Percentiles rank a stretch among this genome's conserved stretches.
Evolutionary conservation across 1,140 invertebrate species (phyloP).

Genomic region (Ceratoteleas bidentatus): DNA sequence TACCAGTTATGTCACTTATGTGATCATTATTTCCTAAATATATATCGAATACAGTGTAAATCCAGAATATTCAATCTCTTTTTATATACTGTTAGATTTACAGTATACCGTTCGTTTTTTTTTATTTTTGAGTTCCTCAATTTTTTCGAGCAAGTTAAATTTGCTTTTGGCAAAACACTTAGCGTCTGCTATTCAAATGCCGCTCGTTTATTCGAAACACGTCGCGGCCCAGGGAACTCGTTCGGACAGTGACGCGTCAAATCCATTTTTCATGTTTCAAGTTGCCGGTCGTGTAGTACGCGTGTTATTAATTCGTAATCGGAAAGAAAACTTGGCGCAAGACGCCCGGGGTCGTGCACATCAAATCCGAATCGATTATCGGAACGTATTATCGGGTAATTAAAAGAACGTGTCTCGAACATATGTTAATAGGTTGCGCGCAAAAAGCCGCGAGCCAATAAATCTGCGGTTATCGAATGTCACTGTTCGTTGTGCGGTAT

Average conservation of each 20-base stretch:
- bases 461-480: conserved; percentile 54
- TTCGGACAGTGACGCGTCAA: conserved; percentile 38
- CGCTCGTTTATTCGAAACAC: conserved; percentile 25
- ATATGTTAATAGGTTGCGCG: conserved; percentile 36
- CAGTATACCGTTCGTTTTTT: too few species aligned
- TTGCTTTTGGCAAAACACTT: conserved; percentile 17
- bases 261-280: conserved; percentile 46
- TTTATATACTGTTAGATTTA: too few species aligned
- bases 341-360: background rate
- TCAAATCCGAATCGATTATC: conserved; percentile 11
- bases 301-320: conserved; percentile 14
- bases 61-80: too few species aligned
- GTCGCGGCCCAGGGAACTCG: background rate
- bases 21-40: too few species aligned
- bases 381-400: conserved; percentile 23
- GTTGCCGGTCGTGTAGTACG: background rate
- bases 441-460: conserved; percentile 40
- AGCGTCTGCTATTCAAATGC: conserved; percentile 19
- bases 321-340: conserved; percentile 1
- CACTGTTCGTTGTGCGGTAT: conserved; percentile 20
- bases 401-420: conserved; percentile 32
- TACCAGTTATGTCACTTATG: too few species aligned
- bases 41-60: too few species aligned
- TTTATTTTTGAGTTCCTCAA: too few species aligned
- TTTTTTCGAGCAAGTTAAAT: too few species aligned